Base-by-base conservation (phyloP, 2,888 invertebrate genomes). In the Trachelus tabidus region DNA sequence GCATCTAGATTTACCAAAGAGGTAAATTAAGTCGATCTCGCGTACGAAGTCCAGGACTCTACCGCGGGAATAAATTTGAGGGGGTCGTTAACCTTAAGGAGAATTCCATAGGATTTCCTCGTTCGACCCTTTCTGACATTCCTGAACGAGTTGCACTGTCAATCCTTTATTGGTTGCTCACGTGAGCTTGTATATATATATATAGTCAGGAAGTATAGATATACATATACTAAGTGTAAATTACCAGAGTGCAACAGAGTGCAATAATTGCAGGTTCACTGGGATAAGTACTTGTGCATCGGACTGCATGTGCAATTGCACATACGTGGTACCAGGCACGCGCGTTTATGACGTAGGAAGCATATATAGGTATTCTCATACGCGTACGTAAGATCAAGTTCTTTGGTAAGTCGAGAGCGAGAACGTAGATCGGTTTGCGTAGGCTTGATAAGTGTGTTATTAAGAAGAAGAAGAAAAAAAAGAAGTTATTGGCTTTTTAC, bases 91-190 rank as follows among this genome's bases (percentile, higher is more conserved):
- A 56, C 23, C 56, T 23, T 56, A 9, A 23, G 23, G 2, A 23
- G 23, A 9, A 23, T 56, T 56, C 3, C 23, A 23, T 9, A 56
- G 6, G 56, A 23, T 9, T 23, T 56, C 23, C 23, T 23, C 23
- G 81, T 81, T 81, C 81, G 80, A 80, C 80, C 80, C 9, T 23
- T 56, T 56, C 56, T 23, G 23, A 56, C 56, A 23, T 56, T 56
- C 23, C 56, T 23, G 23, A 9, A 15, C 23, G 56, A 56, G 2
- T 23, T 56, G 9, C 23, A 56, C 56, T 23, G 56, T 56, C 56
- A 23, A 56, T 56, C 9, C 23, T 56, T 56, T 23, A 56, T 56
- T 23, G 9, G 23, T 56, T 23, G 56, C 56, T 56, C 56, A 9
- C 2, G 23, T 9, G 23, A 56, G 9, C 56, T 15, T 15, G 4